Base-by-base conservation (phyloP, 2,113 vertebrate species). In the Silurus asotus region DNA sequence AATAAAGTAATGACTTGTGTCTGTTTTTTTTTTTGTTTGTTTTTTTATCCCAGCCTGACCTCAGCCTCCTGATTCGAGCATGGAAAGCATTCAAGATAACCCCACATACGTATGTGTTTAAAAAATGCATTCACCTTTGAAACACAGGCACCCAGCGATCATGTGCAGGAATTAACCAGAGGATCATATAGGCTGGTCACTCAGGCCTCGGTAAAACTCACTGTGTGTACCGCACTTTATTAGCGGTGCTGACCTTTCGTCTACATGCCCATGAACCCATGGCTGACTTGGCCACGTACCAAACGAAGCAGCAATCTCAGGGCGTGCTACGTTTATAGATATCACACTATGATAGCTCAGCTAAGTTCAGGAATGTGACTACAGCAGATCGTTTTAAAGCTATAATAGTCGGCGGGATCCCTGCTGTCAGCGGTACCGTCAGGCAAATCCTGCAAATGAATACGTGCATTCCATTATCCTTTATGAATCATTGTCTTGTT, bases 171-270 rank as follows among this genome's bases (percentile, higher is more conserved):
- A 76, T 76, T 74, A 76, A n/a, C 45, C 48, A 19, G 14, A 37
- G 56, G 77, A 56, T 61, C 59, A 78, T 59, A 23, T 51, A 51
- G 70, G 62, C 49, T 37, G 37, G 37, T 37, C 37, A 37, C 37
- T 37, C 37, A 37, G 37, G 37, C 37, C 37, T 37, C 37, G 37
- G 37, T 37, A 37, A 37, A 37, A 37, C 49, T 20, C 48, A 55
- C 56, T 45, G 56, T 28, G n/a, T 82, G 58, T n/a, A 74, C 84
- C 49, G 53, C 1, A 1, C 61, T 62, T 84, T 80, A 86, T 86
- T 76, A 87, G 61, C 70, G 58, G 81, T 20, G 2, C 8, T 77
- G 72, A 82, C 86, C 86, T 87, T 83, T 82, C 55, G 17, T 77
- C 70, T 82, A 51, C 0, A 70, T 65, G 58, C 65, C 25, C 80